These are phyloP conservation scores for Drosophila eugracilis DNA, from an alignment of 1,140 invertebrate genomes.

Conservation along the genomic window DNA sequence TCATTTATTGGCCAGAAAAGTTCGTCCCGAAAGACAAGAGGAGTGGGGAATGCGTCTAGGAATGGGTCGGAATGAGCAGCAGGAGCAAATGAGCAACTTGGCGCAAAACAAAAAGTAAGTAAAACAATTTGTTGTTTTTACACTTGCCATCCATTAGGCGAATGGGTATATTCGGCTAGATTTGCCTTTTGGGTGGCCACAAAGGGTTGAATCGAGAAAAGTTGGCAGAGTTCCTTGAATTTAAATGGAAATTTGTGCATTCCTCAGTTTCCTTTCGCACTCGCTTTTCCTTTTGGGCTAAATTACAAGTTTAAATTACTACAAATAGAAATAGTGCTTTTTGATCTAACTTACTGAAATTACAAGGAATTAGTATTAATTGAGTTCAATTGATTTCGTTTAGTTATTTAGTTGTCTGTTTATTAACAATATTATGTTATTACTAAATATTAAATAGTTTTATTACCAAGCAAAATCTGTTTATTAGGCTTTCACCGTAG, in stretches of 20 bases:
- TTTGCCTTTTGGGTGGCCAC: not conserved
- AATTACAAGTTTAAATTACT: not conserved
- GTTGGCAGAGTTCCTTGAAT: slow-evolving; percentile 5
- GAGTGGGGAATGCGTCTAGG: slow-evolving; percentile 24
- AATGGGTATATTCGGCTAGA: slow-evolving; percentile 36
- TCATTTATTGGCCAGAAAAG: slow-evolving; percentile 77
- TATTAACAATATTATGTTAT: too few species aligned
- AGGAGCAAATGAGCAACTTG: slow-evolving; percentile 72
- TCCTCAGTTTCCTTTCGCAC: not conserved
- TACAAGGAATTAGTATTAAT: not conserved
- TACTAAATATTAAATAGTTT: too few species aligned
- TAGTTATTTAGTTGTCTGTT: not conserved
- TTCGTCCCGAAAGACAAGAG: slow-evolving; percentile 47
- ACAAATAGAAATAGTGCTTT: not conserved
- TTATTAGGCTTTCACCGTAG: too few species aligned
- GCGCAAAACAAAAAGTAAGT: slow-evolving; percentile 76
- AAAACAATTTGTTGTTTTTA: slow-evolving; percentile 81
- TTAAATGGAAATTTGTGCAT: not conserved
- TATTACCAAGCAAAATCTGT: too few species aligned
- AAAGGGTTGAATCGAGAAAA: slow-evolving; percentile 4
- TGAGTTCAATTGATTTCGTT: not conserved
- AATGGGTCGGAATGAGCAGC: slow-evolving; percentile 11
- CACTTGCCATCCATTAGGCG: slow-evolving; percentile 40
- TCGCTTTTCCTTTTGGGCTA: not conserved
- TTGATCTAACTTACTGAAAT: not conserved